Evolutionary conservation across 2,113 vertebrate species (phyloP).

Genomic region (Dendrocopos noguchii): DNA sequence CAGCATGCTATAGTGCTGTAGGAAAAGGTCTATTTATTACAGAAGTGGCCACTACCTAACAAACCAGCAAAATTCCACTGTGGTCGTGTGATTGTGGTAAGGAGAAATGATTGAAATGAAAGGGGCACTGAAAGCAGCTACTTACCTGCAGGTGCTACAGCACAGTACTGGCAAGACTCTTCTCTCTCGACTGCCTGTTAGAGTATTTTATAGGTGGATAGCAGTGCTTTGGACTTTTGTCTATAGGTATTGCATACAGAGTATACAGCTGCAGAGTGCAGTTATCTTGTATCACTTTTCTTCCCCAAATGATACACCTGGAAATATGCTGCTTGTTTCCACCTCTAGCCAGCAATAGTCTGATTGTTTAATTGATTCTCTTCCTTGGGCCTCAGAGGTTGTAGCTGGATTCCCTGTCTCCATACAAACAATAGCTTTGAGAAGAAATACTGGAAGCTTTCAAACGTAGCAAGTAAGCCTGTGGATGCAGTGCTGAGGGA

Average conservation of each 20-base stretch:
- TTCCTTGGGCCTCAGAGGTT: not conserved
- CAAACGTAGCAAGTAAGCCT: not conserved
- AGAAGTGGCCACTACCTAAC: not conserved
- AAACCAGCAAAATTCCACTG: not conserved
- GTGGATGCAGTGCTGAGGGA: not conserved
- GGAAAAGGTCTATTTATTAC: not conserved
- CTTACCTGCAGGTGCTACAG: not conserved
- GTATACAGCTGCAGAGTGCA: not conserved
- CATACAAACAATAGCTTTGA: not conserved
- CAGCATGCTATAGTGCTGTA: not conserved
- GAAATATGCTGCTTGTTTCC: not conserved
- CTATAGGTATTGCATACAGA: not conserved
- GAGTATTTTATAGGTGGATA: not conserved
- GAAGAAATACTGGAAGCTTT: not conserved
- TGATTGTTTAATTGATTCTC: not conserved
- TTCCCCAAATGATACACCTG: not conserved
- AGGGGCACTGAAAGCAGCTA: not conserved
- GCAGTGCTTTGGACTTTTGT: not conserved
- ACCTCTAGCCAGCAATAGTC: not conserved
- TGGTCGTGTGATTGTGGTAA: not conserved
- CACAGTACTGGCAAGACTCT: not conserved
- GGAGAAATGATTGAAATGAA: not conserved
- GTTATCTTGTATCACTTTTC: not conserved
- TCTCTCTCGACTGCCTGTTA: not conserved
- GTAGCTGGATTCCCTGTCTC: not conserved